Evolutionary conservation across 2,113 vertebrate genomes (phyloP).

Genomic region (Chaenocephalus aceratus): DNA sequence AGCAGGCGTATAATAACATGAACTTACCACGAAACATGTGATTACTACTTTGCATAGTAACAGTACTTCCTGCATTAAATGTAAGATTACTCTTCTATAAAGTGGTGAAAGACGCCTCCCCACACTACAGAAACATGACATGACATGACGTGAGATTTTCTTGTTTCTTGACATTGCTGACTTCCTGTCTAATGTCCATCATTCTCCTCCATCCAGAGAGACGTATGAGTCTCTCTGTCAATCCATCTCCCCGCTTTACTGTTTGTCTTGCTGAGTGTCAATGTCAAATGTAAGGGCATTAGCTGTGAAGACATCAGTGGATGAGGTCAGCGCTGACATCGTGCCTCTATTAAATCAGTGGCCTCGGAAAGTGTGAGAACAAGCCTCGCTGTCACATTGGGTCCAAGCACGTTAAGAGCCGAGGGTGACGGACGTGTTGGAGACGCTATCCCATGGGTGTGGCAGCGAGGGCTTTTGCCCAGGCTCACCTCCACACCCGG

Average conservation of each 20-base stretch:
- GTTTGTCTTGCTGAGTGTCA: slow-evolving; percentile 71
- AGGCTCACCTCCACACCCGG: slow-evolving; percentile 52
- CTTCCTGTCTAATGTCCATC: slow-evolving; percentile 45
- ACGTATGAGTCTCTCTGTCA: slow-evolving; percentile 40
- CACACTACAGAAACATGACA: neutral
- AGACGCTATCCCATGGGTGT: slow-evolving; percentile 24
- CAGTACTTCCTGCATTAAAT: neutral
- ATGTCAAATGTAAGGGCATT: slow-evolving; percentile 71
- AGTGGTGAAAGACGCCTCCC: neutral
- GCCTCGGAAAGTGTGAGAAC: slow-evolving; percentile 65
- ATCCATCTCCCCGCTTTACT: slow-evolving; percentile 59
- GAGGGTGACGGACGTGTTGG: slow-evolving; percentile 42
- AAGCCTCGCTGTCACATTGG: slow-evolving; percentile 40
- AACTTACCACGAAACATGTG: neutral
- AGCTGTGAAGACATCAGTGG: slow-evolving; percentile 72
- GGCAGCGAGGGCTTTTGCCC: slow-evolving; percentile 10
- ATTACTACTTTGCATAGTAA: neutral
- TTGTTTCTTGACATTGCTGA: slow-evolving; percentile 30
- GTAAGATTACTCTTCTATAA: neutral
- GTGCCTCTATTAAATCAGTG: slow-evolving; percentile 75
- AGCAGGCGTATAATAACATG: neutral
- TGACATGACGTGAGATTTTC: slow-evolving; percentile 28
- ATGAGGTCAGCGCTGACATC: slow-evolving; percentile 71
- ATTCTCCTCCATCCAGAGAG: slow-evolving; percentile 32
- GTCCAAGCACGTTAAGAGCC: neutral